Percentiles rank a stretch among this genome's conserved stretches.
Evolutionary conservation across 2,113 vertebrate species (phyloP).

Genomic region (Gadus macrocephalus): DNA sequence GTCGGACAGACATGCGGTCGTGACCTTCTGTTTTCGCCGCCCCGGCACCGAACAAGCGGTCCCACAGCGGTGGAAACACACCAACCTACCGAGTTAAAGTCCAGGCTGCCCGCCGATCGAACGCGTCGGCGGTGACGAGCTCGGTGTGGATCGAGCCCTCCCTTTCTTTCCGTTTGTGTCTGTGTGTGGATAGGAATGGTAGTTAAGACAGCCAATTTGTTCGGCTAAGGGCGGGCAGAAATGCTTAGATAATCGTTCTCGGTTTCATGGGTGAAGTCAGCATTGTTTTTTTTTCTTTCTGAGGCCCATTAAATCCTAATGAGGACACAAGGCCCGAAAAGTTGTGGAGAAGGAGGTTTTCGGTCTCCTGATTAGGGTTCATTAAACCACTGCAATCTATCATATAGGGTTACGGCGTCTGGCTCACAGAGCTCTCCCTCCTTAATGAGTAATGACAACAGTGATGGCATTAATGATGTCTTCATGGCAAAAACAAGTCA

Average conservation of each 20-base stretch:
- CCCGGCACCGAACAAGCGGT: constrained; percentile 17
- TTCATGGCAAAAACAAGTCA: neutral
- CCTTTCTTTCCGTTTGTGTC: constrained; percentile 18
- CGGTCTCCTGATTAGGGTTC: constrained; percentile 36
- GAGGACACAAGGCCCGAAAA: constrained; percentile 32
- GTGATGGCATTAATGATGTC: too few relatives aligned
- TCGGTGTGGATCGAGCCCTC: neutral
- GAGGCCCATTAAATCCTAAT: constrained; percentile 56
- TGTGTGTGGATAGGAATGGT: constrained; percentile 19
- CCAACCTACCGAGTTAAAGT: too few relatives aligned
- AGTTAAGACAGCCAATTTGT: constrained; percentile 58
- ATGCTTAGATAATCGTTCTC: constrained; percentile 54
- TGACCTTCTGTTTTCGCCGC: constrained; percentile 41
- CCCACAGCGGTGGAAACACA: constrained; percentile 1
- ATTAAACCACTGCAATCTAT: neutral
- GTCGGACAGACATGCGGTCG: constrained; percentile 37
- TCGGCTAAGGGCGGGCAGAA: constrained; percentile 42
- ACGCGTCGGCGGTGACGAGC: constrained; percentile 8
- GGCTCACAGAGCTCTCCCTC: neutral
- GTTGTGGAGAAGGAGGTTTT: constrained; percentile 27
- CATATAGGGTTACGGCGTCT: neutral
- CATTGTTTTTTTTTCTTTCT: constrained; percentile 37
- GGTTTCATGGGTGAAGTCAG: constrained; percentile 50
- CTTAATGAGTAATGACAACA: too few relatives aligned
- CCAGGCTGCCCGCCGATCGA: neutral